Evolutionary conservation across 2,113 vertebrate genomes (phyloP), one percentile per base, ranked within the genome.

Genomic region (Amphilophus citrinellus): DNA sequence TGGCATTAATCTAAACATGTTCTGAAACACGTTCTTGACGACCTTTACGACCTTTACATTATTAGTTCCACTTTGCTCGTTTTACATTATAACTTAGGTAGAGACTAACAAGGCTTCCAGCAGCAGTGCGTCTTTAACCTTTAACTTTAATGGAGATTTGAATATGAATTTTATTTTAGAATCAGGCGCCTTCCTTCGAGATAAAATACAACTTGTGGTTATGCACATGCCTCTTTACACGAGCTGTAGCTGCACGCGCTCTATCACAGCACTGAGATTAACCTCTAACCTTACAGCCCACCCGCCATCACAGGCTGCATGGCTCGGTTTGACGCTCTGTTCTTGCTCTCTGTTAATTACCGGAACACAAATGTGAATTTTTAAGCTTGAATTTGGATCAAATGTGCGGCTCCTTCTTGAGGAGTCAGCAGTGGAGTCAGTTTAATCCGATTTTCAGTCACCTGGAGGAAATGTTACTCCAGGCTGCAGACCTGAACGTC

Each of bases 211-310:
- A 7, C 7, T 20, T 71, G 66, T 20, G 66, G 6, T 71, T 30
- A 62, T 35, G 14, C 32, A 24, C 17, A 71, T 53, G 30, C 0
- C 1, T 30, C 0, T 50, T 6, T 68, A 30, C 17, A 17, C 65
- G 11, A 0, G 1, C 0, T 50, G 65, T 9, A 6, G 1, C 0
- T 0, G 15, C 15, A 50, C 22, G 27, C 22, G 4, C 24, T 18
- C 42, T 68, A 30, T 68, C 42, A 30, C 0, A 71, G 6, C 11
- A 14, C 24, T 53, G 66, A 73, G 17, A 53, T 73, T 73, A 30
- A 17, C 14, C 47, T 4, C 14, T 17, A 17, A 30, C 42, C 65
- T 18, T 13, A 47, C 22, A 68, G 24, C 14, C 39, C 18, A 47
- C 22, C 65, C 22, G 24, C 17, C 1, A 3, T 68, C 24, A 27